Conservation (phyloP, 2,797 vertebrate species). For the Anniella stebbinsi region DNA sequence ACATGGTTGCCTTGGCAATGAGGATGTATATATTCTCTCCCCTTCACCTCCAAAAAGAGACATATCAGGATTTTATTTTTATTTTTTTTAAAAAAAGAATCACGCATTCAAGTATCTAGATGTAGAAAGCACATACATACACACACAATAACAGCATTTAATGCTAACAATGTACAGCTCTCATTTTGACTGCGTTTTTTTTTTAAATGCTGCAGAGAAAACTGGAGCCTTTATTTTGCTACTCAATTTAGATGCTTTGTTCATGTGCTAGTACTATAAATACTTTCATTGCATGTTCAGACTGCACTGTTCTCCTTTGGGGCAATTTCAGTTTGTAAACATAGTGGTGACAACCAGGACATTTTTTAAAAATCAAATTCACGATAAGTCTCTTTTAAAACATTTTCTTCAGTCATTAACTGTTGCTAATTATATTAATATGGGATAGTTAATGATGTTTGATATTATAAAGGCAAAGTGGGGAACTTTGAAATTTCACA, state of each 20-base stretch:
- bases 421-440: not conserved
- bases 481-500: not conserved
- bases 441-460: not conserved
- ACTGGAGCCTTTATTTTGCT: constrained; percentile 41
- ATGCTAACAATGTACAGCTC: rapidly evolving
- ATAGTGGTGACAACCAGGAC: constrained; percentile 21
- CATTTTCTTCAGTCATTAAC: constrained; percentile 3
- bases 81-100: not conserved
- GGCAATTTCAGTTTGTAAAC: constrained; percentile 43
- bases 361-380: constrained; percentile 29
- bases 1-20: not conserved
- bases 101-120: not conserved
- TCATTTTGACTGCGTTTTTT: not conserved
- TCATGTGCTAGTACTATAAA: constrained; percentile 50
- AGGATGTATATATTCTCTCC: not conserved
- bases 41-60: rapidly evolving
- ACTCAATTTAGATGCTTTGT: rapidly evolving
- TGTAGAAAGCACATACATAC: rapidly evolving
- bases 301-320: constrained; percentile 3
- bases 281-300: not conserved
- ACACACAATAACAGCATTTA: not conserved
- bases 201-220: not conserved
- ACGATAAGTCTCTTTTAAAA: constrained; percentile 19
- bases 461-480: not conserved
- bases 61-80: not conserved